These are phyloP conservation scores for Ptilonorhynchus violaceus DNA, from an alignment of 2,113 vertebrate genomes.

Conservation along the genomic window DNA sequence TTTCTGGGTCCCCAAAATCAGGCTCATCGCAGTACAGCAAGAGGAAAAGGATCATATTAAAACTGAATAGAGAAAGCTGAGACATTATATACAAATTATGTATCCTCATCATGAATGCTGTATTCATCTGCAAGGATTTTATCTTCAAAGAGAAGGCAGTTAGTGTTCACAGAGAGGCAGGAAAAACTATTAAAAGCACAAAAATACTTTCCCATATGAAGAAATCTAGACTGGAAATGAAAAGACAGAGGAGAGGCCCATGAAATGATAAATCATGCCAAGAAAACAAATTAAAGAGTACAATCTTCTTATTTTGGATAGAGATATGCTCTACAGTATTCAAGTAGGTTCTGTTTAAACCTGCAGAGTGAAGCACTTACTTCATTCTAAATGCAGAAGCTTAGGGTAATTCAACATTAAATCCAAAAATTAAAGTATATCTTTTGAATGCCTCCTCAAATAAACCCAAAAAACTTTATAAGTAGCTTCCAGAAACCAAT, in stretches of 20 bases:
- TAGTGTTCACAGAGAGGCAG: neutral
- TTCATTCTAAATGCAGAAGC: neutral
- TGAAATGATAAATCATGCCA: conserved; percentile 12
- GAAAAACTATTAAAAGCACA: neutral
- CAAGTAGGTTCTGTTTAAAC: neutral
- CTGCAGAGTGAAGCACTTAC: neutral
- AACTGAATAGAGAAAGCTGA: neutral
- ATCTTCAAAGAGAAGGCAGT: conserved; percentile 28
- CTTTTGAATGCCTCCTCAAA: neutral
- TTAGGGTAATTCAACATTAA: neutral
- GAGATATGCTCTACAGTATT: neutral
- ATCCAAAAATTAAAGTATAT: neutral
- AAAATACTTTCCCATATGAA: neutral
- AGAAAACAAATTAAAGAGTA: conserved; percentile 1
- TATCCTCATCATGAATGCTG: neutral
- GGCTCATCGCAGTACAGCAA: neutral
- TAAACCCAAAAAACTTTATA: neutral
- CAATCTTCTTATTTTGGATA: neutral
- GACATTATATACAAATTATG: neutral
- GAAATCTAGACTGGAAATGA: neutral
- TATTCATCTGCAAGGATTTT: conserved; percentile 16
- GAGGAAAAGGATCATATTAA: neutral
- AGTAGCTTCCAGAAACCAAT: neutral
- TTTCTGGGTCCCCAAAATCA: neutral
- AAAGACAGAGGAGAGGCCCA: neutral